A percentile compares a stretch with the other conserved stretches of the same genome.
Conservation (phyloP, 2,888 invertebrate genomes). For the Tholera decimalis region DNA sequence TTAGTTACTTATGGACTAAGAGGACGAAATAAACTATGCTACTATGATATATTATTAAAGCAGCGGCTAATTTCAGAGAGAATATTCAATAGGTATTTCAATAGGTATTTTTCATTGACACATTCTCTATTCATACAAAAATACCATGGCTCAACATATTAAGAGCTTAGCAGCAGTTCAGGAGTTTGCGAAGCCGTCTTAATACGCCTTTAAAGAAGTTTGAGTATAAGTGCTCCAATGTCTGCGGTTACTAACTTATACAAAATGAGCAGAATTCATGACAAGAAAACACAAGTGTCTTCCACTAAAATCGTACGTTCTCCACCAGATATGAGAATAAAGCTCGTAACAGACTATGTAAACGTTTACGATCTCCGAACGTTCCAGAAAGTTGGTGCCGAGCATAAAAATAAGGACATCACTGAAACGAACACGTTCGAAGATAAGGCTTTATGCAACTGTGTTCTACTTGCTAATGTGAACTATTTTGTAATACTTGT, state of each 20-base stretch:
- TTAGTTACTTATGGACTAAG: too few species aligned
- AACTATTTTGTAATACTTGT: slow-evolving; percentile 43
- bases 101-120: too few species aligned
- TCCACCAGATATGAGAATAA: slow-evolving; percentile 14
- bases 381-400: slow-evolving; percentile 36
- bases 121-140: background rate
- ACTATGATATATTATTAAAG: too few species aligned
- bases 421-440: slow-evolving; percentile 37
- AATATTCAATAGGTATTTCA: too few species aligned
- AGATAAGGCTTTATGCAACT: slow-evolving; percentile 61
- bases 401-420: slow-evolving; percentile 52
- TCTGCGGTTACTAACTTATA: background rate
- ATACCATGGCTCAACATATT: background rate
- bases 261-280: background rate
- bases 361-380: slow-evolving; percentile 45
- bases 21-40: too few species aligned
- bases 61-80: too few species aligned
- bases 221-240: background rate
- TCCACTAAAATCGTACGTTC: background rate
- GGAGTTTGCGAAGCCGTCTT: too few species aligned
- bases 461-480: slow-evolving; percentile 56
- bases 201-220: background rate
- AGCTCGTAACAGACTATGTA: slow-evolving; percentile 46
- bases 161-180: background rate
- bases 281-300: background rate